phyloP scores from a whole-genome alignment of 2,797 vertebrate species.

The Spinus olivaceus region DNA sequence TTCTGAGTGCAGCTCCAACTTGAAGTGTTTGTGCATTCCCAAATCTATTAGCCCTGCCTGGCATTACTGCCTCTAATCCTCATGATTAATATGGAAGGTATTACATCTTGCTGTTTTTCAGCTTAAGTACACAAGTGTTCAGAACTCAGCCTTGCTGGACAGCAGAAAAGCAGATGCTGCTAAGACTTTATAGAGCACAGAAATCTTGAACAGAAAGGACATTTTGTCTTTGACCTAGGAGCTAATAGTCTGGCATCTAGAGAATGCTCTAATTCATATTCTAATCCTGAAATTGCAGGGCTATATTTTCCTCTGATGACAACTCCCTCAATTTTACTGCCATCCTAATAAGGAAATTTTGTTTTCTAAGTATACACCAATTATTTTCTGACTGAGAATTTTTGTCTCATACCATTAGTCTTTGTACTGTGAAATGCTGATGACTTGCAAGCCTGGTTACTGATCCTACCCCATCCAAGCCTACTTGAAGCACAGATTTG shows the following conservation, averaged over 20 bases:
- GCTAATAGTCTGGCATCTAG: slow-evolving; percentile 59
- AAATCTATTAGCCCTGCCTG: not conserved
- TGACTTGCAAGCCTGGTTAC: not conserved
- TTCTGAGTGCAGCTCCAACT: not conserved
- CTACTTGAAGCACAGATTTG: not conserved
- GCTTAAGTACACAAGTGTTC: not conserved
- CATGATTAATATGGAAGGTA: not conserved
- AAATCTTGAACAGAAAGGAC: slow-evolving; percentile 34
- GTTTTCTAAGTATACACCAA: slow-evolving; percentile 37
- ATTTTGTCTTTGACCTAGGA: slow-evolving; percentile 49
- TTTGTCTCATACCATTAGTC: slow-evolving; percentile 9
- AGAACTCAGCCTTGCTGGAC: not conserved
- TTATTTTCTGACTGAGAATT: slow-evolving; percentile 25
- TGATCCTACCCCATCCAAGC: not conserved
- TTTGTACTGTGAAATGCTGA: slow-evolving; percentile 36
- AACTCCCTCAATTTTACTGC: slow-evolving; percentile 51
- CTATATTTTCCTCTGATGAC: slow-evolving; percentile 54
- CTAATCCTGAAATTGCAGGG: slow-evolving; percentile 66
- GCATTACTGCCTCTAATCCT: not conserved
- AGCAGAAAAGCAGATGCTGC: slow-evolving; percentile 33
- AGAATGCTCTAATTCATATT: slow-evolving; percentile 67
- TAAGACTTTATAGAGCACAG: slow-evolving; percentile 1
- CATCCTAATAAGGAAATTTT: slow-evolving; percentile 57
- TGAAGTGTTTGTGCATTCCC: not conserved
- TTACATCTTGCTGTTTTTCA: slow-evolving; percentile 22